phyloP scores from a whole-genome alignment of 2,888 invertebrate species.

The Eupelmus urozonus region DNA sequence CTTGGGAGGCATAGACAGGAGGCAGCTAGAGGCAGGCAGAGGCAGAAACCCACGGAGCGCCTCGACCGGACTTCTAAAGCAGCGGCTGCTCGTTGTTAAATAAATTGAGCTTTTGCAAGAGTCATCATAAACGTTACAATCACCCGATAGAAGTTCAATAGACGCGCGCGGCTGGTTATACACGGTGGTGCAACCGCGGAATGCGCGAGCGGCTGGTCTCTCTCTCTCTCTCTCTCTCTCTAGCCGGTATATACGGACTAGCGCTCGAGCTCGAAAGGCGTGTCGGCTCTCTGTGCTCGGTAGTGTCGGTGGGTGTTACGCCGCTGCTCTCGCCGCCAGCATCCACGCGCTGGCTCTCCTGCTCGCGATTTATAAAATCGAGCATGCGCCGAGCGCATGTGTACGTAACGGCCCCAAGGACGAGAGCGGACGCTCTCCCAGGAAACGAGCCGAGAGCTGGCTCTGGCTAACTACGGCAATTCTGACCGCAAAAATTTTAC shows the following conservation, averaged over 20 bases:
- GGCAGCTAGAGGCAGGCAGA: background rate
- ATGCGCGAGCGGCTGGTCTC: conserved; percentile 50
- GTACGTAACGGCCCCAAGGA: conserved; percentile 72
- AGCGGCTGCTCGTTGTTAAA: conserved; percentile 51
- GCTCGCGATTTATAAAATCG: conserved; percentile 44
- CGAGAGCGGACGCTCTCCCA: conserved; percentile 67
- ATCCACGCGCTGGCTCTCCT: background rate
- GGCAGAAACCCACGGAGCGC: too few species aligned
- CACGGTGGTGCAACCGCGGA: conserved; percentile 64
- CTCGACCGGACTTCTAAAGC: background rate
- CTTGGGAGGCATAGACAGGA: background rate
- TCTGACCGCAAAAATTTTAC: conserved; percentile 46
- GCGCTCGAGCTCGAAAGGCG: conserved; percentile 65
- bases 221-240: conserved; percentile 42
- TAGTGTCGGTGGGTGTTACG: conserved; percentile 66
- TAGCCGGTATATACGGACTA: conserved; percentile 46
- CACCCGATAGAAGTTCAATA: conserved; percentile 56
- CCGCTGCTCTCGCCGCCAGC: conserved; percentile 61
- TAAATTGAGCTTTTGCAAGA: conserved; percentile 59
- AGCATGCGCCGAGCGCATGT: conserved; percentile 64
- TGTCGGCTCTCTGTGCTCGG: conserved; percentile 60
- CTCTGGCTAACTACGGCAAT: too few species aligned
- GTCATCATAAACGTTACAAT: conserved; percentile 55
- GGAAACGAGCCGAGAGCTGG: conserved; percentile 68
- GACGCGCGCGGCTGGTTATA: conserved; percentile 18